Percentiles rank a stretch among this genome's conserved stretches.
Conservation (phyloP, 2,888 invertebrate genomes). For the Nephrotoma appendiculata region DNA sequence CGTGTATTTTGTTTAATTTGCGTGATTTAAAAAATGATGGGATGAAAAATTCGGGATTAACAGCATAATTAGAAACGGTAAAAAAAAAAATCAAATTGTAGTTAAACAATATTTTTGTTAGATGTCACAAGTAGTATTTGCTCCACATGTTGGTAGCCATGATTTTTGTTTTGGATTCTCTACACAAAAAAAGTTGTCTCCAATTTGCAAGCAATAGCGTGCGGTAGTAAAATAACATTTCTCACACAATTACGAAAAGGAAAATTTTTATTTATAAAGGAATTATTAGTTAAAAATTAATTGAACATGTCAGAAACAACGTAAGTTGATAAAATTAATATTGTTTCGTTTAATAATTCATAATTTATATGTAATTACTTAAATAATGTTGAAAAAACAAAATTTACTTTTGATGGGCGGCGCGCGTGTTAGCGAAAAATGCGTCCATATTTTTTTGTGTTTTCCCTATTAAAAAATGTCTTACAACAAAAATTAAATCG, state of each 20-base stretch:
- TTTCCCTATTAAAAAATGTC: not conserved
- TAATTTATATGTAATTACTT: not conserved
- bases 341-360: not conserved
- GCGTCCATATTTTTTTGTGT: constrained; percentile 2
- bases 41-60: too few species aligned
- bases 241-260: not conserved
- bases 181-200: not conserved
- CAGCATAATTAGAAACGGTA: too few species aligned
- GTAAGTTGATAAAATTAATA: not conserved
- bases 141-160: not conserved
- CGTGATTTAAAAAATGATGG: too few species aligned
- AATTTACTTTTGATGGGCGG: not conserved
- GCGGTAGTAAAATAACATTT: not conserved
- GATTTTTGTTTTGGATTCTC: not conserved
- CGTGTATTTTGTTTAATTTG: too few species aligned
- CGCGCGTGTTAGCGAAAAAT: not conserved
- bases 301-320: constrained; percentile 1
- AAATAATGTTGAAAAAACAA: not conserved
- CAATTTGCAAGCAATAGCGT: not conserved
- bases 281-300: not conserved
- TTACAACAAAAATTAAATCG: not conserved
- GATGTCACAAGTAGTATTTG: not conserved
- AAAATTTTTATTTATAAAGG: not conserved
- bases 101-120: not conserved
- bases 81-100: too few species aligned